Evolutionary conservation across 2,797 vertebrate species (phyloP).

Genomic region (Eulemur rubriventer): DNA sequence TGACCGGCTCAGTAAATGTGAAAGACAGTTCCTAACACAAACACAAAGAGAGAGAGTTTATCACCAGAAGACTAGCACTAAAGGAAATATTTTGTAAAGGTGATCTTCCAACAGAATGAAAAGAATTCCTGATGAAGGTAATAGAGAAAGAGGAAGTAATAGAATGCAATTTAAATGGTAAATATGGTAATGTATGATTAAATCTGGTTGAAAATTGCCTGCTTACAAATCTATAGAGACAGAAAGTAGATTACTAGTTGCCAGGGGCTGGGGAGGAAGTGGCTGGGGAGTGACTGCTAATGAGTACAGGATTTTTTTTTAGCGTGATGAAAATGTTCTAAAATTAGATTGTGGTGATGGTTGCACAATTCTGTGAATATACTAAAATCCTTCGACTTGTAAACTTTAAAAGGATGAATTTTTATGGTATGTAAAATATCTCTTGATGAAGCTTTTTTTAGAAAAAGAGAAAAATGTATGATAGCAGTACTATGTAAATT

Average conservation of each 20-base stretch:
- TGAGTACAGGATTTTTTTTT: not conserved
- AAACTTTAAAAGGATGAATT: not conserved
- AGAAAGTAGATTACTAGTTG: not conserved
- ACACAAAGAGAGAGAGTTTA: not conserved
- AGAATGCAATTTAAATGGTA: not conserved
- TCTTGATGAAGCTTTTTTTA: not conserved
- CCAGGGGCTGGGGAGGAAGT: not conserved
- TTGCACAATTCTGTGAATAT: not conserved
- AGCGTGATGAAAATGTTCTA: not conserved
- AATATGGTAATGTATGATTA: not conserved
- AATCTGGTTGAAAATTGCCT: slow-evolving; percentile 16
- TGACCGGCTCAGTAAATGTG: not conserved
- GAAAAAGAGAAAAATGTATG: not conserved
- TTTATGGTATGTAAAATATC: not conserved
- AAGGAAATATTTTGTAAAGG: not conserved
- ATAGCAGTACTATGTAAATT: not conserved
- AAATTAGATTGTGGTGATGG: not conserved
- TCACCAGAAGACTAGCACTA: not conserved
- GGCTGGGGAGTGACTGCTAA: not conserved
- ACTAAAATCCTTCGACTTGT: not conserved
- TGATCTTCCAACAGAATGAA: not conserved
- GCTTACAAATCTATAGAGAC: not conserved
- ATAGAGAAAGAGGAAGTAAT: not conserved
- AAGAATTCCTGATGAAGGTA: not conserved
- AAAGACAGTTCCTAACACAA: not conserved